Evolutionary conservation across 2,888 invertebrate genomes (phyloP), one percentile per base, ranked within the genome.

Genomic region (Melieria crassipennis): DNA sequence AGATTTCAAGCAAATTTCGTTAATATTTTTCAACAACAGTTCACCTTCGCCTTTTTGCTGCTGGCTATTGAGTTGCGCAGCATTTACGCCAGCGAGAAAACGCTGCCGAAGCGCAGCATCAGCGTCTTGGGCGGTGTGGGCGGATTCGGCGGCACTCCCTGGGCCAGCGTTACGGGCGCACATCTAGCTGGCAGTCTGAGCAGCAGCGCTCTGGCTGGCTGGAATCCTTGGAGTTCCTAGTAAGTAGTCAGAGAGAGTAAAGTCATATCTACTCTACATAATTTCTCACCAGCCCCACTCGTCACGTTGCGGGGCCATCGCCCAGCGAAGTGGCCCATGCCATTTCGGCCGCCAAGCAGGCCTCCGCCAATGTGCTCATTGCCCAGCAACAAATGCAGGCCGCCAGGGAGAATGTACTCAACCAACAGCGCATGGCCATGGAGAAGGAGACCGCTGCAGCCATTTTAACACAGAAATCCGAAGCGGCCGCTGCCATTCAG

Each of bases 371-470:
- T 68, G 93, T 93, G 5, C 88, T 91, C 79, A 87, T 91, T 11
- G 93, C 93, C 0, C 93, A 93, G 80, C 91, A 92, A 64, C 91
- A 92, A 75, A 93, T 93, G 43, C 90, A 92, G 48, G 91, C 91
- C 0, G 93, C 92, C 4, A 93, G 93, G 80, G 91, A 93, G 75
- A 90, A 91, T 1, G 91, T 93, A 0, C 83, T 92, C 6, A 89
- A 91, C 77, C 93, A 93, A 75, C 93, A 93, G 80, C 91, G 91
- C 76, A 87, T 92, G 47, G 93, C 93, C 50, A 90, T 91, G 77
- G 91, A 91, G n/a, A 93, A 92, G 81, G 93, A 93, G 81, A 90
- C 92, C 0, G 91, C 91, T 7, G 92, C 93, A 0, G 90, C 91
- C 0, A 88, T 90, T 63, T 87, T 90, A 0, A 90, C 89, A 3